Percentiles rank a stretch among this genome's conserved stretches.
Evolutionary conservation across 2,888 invertebrate genomes (phyloP).

Genomic region (Tenthredo scrophulariae): DNA sequence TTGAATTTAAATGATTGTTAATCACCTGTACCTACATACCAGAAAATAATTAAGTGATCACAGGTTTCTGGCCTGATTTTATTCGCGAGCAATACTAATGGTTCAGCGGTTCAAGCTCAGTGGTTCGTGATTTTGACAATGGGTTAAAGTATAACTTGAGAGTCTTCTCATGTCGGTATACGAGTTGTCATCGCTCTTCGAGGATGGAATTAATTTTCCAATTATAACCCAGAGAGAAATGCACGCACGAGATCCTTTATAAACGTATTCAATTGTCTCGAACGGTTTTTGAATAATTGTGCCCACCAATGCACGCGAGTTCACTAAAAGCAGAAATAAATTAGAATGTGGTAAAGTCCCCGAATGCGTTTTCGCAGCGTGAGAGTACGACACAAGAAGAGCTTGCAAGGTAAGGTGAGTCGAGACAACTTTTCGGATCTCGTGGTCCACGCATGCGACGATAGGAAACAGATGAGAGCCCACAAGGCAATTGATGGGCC

Average conservation of each 20-base stretch:
- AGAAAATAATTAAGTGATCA: constrained; percentile 16
- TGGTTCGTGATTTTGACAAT: constrained; percentile 19
- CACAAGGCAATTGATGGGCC: constrained; percentile 47
- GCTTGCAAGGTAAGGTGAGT: not conserved
- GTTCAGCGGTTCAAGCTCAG: not conserved
- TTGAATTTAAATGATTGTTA: not conserved
- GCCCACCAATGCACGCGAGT: not conserved
- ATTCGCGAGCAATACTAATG: not conserved
- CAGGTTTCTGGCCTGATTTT: not conserved
- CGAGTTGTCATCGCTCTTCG: not conserved
- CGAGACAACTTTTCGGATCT: not conserved
- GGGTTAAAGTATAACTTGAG: not conserved
- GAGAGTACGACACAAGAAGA: not conserved
- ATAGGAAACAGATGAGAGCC: constrained; percentile 35
- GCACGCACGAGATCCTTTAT: not conserved
- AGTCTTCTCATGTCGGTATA: not conserved
- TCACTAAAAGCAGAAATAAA: not conserved
- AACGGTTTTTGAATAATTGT: constrained; percentile 22
- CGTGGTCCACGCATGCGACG: not conserved
- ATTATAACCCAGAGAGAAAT: constrained; percentile 3
- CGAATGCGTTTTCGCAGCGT: not conserved
- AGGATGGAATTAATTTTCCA: not conserved
- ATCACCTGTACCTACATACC: not conserved
- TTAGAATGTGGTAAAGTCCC: not conserved
- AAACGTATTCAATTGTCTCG: constrained; percentile 11